phyloP scores from a whole-genome alignment of 2,888 invertebrate genomes.

The Agrenia bidenticulata region DNA sequence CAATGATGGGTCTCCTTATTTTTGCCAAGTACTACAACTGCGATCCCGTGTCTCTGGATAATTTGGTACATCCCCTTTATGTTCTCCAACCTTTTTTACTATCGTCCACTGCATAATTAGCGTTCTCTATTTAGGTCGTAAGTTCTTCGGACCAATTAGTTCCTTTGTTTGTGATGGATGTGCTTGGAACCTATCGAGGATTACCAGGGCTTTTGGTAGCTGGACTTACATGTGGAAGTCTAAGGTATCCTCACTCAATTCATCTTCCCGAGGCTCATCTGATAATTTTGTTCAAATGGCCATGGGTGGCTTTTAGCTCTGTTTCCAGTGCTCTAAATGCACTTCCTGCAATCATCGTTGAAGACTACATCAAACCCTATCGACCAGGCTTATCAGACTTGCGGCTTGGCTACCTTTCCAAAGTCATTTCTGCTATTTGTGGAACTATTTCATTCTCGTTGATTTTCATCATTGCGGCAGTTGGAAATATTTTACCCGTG shows the following conservation, averaged over 20 bases:
- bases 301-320: too few relatives aligned
- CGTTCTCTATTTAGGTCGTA: slow-evolving; percentile 38
- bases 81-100: too few relatives aligned
- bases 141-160: slow-evolving; percentile 42
- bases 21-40: slow-evolving; percentile 45
- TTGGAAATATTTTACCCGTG: slow-evolving; percentile 83
- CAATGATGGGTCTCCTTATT: slow-evolving; percentile 37
- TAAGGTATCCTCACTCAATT: slow-evolving; percentile 33
- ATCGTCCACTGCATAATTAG: too few relatives aligned
- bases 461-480: slow-evolving; percentile 81
- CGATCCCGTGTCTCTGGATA: slow-evolving; percentile 34
- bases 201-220: slow-evolving; percentile 45
- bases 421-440: slow-evolving; percentile 69
- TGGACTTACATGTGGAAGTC: slow-evolving; percentile 36
- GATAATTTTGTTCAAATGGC: too few relatives aligned
- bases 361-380: slow-evolving; percentile 71
- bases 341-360: slow-evolving; percentile 83
- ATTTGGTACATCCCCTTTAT: too few relatives aligned
- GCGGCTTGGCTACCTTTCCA: slow-evolving; percentile 70
- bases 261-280: too few relatives aligned
- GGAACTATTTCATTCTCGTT: slow-evolving; percentile 75
- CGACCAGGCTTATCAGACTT: slow-evolving; percentile 35
- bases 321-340: slow-evolving; percentile 93
- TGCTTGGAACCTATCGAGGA: slow-evolving; percentile 30
- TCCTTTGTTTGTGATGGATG: slow-evolving; percentile 47